Evolutionary conservation across 2,797 vertebrate species (phyloP), one percentile per base, ranked within the genome.

Genomic region (Kryptolebias ocellatus): DNA sequence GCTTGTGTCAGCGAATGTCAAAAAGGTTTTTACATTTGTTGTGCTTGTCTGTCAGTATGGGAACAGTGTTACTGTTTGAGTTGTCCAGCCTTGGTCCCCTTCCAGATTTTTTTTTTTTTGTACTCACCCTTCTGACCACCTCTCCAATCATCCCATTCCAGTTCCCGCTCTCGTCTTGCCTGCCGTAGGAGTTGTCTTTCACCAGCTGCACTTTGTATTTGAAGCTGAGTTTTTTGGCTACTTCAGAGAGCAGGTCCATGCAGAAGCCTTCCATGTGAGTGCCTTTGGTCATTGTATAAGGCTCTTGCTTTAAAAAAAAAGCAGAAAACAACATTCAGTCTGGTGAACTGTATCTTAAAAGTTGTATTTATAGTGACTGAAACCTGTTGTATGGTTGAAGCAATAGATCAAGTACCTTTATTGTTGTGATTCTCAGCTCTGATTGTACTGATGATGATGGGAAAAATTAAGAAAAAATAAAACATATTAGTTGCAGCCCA

Each of bases 121-220:
- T 7, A 72, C 93, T 92, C 78, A 97, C 96, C 91, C 92, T 91
- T 72, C 94, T 81, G 53, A 95, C 70, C 27, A 97, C 87, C 74
- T 97, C 96, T 5, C 96, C 95, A 11, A 97, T 91, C 95, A 97
- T 96, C 18, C 96, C 96, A 0, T 91, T 95, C 96, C 96, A 97
- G 86, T 87, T 93, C 14, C 95, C 95, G 0, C 42, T 89, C 16
- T 95, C 84, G 0, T 94, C 87, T 71, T 93, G 53, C 0, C 92
- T 64, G 0, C 96, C 96, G 0, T 96, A 97, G 1, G 76, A 86
- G 10, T 91, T 78, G 0, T 97, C 96, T 28, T 93, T 94, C 70
- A 97, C 96, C 74, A 96, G 86, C 42, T 92, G 91, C 37, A 96
- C 90, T 28, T 78, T 94, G 84, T 95, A 96, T 69, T 85, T 93